Percentiles rank a stretch among this genome's conserved stretches.
These are phyloP conservation scores for Camponotus pennsylvanicus DNA, from an alignment of 1,140 invertebrate genomes.

Conservation along the genomic window DNA sequence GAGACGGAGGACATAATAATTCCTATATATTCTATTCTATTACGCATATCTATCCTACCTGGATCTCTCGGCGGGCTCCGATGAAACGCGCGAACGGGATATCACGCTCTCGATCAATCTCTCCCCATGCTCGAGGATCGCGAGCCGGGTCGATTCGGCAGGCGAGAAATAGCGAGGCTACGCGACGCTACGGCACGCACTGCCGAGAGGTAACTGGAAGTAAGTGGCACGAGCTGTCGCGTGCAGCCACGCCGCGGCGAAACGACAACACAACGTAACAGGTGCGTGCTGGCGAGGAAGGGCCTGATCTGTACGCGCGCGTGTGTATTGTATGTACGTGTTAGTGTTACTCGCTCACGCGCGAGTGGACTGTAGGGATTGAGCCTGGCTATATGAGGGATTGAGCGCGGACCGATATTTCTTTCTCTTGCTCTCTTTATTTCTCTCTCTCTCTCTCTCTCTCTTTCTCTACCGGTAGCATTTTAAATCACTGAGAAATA, in stretches of 20 bases:
- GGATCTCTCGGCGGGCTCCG: neutral
- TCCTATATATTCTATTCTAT: neutral
- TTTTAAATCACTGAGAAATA: constrained; percentile 26
- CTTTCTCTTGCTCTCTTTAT: too few relatives aligned
- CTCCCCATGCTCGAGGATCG: constrained; percentile 1
- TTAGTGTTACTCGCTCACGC: neutral
- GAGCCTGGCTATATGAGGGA: neutral
- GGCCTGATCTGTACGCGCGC: constrained; percentile 8
- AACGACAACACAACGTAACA: constrained; percentile 69
- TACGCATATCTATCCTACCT: neutral
- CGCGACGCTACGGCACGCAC: constrained; percentile 15
- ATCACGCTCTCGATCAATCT: constrained; percentile 17
- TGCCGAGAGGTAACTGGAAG: constrained; percentile 58
- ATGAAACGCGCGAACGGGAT: neutral
- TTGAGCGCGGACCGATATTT: too few relatives aligned
- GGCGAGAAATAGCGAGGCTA: constrained; percentile 34
- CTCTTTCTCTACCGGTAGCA: neutral
- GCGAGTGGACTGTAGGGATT: neutral
- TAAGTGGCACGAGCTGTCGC: constrained; percentile 77
- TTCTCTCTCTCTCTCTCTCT: neutral
- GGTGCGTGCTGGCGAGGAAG: constrained; percentile 70
- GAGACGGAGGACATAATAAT: too few relatives aligned
- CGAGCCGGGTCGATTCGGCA: neutral
- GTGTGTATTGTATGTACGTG: constrained; percentile 11
- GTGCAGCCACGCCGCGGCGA: constrained; percentile 62